phyloP scores from a whole-genome alignment of 2,888 invertebrate species.

The Lasiommata megera region DNA sequence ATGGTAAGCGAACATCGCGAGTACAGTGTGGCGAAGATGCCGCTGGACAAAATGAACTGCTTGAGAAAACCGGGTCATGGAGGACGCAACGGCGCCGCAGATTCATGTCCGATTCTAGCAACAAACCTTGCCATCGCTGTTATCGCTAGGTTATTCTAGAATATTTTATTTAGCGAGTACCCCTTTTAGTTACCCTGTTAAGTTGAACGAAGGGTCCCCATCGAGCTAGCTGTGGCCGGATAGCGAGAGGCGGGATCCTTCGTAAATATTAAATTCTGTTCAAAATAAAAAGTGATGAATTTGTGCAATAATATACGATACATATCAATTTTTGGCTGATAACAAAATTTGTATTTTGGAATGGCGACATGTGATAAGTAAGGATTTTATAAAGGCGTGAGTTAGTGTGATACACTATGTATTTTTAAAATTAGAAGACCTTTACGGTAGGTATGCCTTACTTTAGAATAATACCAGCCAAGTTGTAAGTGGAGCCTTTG shows the following conservation, averaged over 20 bases:
- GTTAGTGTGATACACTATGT: constrained; percentile 57
- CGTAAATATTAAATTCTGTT: constrained; percentile 48
- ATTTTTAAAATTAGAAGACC: constrained; percentile 66
- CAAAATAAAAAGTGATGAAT: constrained; percentile 64
- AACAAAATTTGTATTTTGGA: constrained; percentile 58
- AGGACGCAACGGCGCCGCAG: constrained; percentile 53
- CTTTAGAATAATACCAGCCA: constrained; percentile 55
- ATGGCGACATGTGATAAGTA: constrained; percentile 70
- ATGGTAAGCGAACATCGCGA: constrained; percentile 91
- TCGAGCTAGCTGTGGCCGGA: constrained; percentile 77
- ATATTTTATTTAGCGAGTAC: constrained; percentile 20
- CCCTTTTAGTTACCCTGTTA: constrained; percentile 38
- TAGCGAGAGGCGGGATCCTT: constrained; percentile 55
- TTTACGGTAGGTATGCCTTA: constrained; percentile 69
- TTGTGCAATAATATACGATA: constrained; percentile 75
- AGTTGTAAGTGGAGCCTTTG: constrained; percentile 42
- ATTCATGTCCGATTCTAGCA: constrained; percentile 44
- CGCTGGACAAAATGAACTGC: constrained; percentile 91
- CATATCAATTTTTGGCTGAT: constrained; percentile 79
- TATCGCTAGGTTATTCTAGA: constrained; percentile 60
- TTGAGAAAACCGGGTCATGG: constrained; percentile 83
- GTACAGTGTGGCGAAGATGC: constrained; percentile 90
- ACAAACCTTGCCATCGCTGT: constrained; percentile 51
- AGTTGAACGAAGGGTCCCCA: constrained; percentile 49
- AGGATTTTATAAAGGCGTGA: constrained; percentile 50